Conservation (phyloP, 2,888 invertebrate genomes). For the Tigriopus californicus region DNA sequence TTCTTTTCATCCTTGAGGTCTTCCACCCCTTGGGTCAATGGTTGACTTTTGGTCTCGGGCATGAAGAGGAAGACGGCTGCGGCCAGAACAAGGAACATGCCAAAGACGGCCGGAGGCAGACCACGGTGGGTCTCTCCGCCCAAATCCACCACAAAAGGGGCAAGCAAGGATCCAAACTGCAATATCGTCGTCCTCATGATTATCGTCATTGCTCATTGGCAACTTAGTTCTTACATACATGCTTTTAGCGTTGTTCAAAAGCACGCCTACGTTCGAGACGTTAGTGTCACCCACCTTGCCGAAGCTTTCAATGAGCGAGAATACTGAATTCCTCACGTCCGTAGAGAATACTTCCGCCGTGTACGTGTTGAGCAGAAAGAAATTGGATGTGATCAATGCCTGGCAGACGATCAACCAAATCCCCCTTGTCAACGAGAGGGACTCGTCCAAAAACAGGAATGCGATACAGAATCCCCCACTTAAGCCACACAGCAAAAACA, state of each 20-base stretch:
- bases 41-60: neutral
- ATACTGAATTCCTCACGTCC: neutral
- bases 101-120: constrained; percentile 5
- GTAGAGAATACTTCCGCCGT: constrained; percentile 6
- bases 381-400: neutral
- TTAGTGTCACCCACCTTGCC: neutral
- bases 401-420: neutral
- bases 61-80: neutral
- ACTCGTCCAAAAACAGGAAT: neutral
- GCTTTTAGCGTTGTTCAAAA: neutral
- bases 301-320: neutral
- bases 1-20: neutral
- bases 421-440: neutral
- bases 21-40: neutral
- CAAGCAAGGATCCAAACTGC: neutral
- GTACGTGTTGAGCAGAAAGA: constrained; percentile 6
- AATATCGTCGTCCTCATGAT: too few species aligned
- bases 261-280: neutral
- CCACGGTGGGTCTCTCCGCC: neutral
- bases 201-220: too few species aligned
- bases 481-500: too few species aligned
- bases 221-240: too few species aligned
- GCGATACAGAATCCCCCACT: too few species aligned
- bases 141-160: neutral
- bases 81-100: neutral